Conservation (phyloP, 2,113 vertebrate species). For the Rhynchopsitta pachyrhyncha region DNA sequence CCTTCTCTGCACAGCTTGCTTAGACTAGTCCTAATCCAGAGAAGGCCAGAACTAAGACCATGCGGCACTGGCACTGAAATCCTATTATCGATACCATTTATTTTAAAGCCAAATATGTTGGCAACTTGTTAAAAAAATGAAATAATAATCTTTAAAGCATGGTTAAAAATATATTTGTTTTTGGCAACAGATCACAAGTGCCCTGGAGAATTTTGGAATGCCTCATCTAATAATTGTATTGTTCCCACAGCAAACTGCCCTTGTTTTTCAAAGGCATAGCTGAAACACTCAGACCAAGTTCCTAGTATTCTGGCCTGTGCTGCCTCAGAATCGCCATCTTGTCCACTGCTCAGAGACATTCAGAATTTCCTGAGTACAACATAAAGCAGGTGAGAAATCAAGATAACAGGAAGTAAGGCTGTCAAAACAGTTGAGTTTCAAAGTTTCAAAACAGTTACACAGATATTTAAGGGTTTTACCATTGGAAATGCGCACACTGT, state of each 20-base stretch:
- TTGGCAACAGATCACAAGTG: background rate
- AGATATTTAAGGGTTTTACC: background rate
- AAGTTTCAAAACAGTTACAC: background rate
- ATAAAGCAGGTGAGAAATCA: background rate
- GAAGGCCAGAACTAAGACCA: background rate
- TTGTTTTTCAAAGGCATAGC: background rate
- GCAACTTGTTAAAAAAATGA: background rate
- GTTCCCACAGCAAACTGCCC: background rate
- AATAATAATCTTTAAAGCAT: background rate
- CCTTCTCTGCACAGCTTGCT: background rate
- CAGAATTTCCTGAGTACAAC: background rate
- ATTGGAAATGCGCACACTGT: background rate
- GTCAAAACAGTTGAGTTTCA: background rate
- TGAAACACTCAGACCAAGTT: background rate
- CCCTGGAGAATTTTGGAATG: background rate
- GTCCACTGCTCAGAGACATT: background rate
- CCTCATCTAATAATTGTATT: background rate
- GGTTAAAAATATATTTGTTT: background rate
- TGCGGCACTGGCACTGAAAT: background rate
- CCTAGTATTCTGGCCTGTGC: background rate
- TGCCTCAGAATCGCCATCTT: background rate
- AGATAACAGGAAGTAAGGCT: background rate
- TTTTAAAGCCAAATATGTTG: background rate
- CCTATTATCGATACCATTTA: background rate
- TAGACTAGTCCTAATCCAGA: background rate